These are phyloP conservation scores for Zaprionus taronus DNA, from an alignment of 1,140 invertebrate species.

Conservation along the genomic window DNA sequence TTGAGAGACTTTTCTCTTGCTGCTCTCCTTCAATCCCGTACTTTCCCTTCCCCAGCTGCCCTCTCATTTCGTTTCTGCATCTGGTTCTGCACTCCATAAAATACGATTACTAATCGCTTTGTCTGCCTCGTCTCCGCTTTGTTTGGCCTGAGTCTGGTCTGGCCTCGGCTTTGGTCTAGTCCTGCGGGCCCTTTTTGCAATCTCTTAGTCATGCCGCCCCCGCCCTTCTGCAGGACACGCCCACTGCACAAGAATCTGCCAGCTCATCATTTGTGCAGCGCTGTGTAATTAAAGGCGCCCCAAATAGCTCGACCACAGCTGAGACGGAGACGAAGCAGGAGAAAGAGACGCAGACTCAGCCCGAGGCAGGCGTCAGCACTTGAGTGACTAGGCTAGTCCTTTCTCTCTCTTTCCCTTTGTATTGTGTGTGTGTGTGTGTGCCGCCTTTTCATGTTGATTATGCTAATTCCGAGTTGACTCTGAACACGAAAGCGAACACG, in stretches of 20 bases:
- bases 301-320: constrained; percentile 66
- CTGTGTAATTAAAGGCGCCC: constrained; percentile 76
- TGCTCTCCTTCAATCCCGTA: not conserved
- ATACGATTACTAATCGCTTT: constrained; percentile 73
- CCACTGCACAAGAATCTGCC: constrained; percentile 66
- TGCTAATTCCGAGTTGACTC: constrained; percentile 74
- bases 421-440: constrained; percentile 18
- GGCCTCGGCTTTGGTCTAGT: constrained; percentile 32
- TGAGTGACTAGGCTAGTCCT: constrained; percentile 18
- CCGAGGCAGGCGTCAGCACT: constrained; percentile 25
- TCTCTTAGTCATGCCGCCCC: constrained; percentile 67
- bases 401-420: not conserved
- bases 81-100: constrained; percentile 34
- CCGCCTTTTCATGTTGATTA: constrained; percentile 80
- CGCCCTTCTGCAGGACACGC: constrained; percentile 31
- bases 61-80: constrained; percentile 7
- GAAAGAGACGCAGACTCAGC: not conserved
- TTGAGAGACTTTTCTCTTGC: constrained; percentile 34
- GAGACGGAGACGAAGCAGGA: constrained; percentile 1
- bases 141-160: constrained; percentile 19
- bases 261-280: constrained; percentile 74
- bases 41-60: constrained; percentile 27
- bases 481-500: constrained; percentile 59
- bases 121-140: constrained; percentile 37
- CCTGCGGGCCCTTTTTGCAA: constrained; percentile 71